These are phyloP conservation scores for Carpatolechia fugitivella DNA, from an alignment of 2,888 invertebrate species.

Conservation along the genomic window DNA sequence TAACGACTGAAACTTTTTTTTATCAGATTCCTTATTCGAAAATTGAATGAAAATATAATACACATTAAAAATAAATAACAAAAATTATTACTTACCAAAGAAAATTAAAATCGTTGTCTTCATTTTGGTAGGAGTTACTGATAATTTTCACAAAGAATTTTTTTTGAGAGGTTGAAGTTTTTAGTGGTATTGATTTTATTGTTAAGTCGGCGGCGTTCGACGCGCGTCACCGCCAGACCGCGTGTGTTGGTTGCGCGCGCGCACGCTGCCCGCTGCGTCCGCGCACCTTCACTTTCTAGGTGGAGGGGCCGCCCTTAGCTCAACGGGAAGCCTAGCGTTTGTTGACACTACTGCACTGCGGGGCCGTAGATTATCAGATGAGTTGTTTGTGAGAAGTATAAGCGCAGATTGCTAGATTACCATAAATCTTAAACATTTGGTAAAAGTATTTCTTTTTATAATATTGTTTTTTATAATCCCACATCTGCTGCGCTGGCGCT, in stretches of 20 bases:
- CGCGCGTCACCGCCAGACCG: constrained; percentile 60
- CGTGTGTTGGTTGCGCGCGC: constrained; percentile 52
- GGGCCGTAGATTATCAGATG: constrained; percentile 22
- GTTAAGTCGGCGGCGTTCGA: constrained; percentile 56
- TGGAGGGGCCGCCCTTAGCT: constrained; percentile 63
- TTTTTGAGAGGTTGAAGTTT: background rate
- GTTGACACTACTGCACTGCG: constrained; percentile 47
- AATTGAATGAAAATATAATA: too few relatives aligned
- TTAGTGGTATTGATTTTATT: background rate
- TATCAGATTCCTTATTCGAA: too few relatives aligned
- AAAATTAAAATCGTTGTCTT: constrained; percentile 62
- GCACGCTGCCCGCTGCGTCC: background rate
- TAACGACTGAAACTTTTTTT: too few relatives aligned
- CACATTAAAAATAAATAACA: background rate
- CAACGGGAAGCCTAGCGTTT: constrained; percentile 64
- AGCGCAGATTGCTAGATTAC: too few relatives aligned
- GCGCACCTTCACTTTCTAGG: constrained; percentile 73
- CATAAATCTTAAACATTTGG: too few relatives aligned
- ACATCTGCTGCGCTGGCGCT: too few relatives aligned
- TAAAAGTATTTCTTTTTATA: too few relatives aligned
- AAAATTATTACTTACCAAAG: constrained; percentile 55
- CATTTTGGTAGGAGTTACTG: constrained; percentile 15
- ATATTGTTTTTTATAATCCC: too few relatives aligned
- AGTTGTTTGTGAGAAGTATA: constrained; percentile 12
- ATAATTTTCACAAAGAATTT: background rate